These are phyloP conservation scores for Morus bassanus DNA, from an alignment of 2,797 vertebrate genomes.

Conservation along the genomic window DNA sequence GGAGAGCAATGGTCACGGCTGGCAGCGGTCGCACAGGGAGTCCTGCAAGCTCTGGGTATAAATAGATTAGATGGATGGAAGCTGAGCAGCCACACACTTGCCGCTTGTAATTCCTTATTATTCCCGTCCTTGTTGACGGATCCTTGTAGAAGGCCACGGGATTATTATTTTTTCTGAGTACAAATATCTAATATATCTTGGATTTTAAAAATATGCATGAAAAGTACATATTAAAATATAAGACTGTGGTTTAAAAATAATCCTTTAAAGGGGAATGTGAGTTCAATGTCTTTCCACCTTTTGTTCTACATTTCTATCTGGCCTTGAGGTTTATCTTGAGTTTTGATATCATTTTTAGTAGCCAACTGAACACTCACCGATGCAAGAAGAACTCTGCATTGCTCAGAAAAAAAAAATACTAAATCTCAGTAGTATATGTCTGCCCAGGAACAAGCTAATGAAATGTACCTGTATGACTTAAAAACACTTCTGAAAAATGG, in stretches of 20 bases:
- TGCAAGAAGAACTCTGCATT: background rate
- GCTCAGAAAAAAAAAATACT: background rate
- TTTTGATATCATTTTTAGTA: background rate
- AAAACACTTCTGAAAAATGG: background rate
- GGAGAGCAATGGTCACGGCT: background rate
- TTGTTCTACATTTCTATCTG: background rate
- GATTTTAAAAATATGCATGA: background rate
- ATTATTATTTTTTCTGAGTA: background rate
- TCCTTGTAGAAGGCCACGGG: background rate
- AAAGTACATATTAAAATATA: background rate
- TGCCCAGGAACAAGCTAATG: background rate
- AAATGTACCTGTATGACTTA: background rate
- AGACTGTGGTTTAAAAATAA: background rate
- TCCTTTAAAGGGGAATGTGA: background rate
- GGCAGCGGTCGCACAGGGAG: accelerated
- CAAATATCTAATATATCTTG: background rate
- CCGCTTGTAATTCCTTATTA: background rate
- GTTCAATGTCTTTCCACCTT: background rate
- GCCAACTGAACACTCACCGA: background rate
- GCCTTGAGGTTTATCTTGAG: background rate
- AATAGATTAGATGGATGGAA: background rate
- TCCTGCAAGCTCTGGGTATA: background rate
- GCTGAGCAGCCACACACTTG: background rate
- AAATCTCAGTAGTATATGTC: background rate
- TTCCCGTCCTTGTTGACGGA: background rate